Evolutionary conservation across 2,888 invertebrate genomes (phyloP).

Genomic region (Tholera decimalis): DNA sequence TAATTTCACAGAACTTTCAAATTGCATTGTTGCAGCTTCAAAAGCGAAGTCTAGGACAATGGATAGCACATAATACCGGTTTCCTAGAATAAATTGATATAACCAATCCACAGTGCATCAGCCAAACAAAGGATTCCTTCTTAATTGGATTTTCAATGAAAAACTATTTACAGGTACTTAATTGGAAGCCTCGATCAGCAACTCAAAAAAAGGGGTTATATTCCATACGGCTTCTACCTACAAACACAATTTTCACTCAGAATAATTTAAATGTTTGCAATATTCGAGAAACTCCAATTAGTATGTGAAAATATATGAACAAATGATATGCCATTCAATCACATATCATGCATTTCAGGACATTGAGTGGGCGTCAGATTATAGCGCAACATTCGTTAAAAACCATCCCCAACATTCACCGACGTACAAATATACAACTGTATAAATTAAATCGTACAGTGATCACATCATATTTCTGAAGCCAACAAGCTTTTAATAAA

Average conservation of each 20-base stretch:
- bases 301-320: neutral
- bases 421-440: conserved; percentile 12
- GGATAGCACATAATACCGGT: neutral
- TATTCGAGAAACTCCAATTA: conserved; percentile 9
- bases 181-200: neutral
- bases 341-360: neutral
- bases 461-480: neutral
- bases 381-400: neutral
- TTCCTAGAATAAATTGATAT: conserved; percentile 35
- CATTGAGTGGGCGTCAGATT: neutral
- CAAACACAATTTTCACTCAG: conserved; percentile 1
- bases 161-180: conserved; percentile 16
- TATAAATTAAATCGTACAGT: conserved; percentile 1
- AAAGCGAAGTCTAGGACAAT: neutral
- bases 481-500: neutral
- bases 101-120: conserved; percentile 2
- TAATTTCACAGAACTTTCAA: conserved; percentile 6
- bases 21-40: conserved; percentile 24
- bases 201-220: neutral
- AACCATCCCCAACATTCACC: conserved; percentile 9
- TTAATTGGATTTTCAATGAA: conserved; percentile 44
- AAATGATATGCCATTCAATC: neutral
- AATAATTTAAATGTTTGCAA: neutral
- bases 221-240: conserved; percentile 18
- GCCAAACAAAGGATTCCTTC: conserved; percentile 12